Evolutionary conservation across 2,113 vertebrate genomes (phyloP), one percentile per base, ranked within the genome.

Genomic region (Xenus cinereus): DNA sequence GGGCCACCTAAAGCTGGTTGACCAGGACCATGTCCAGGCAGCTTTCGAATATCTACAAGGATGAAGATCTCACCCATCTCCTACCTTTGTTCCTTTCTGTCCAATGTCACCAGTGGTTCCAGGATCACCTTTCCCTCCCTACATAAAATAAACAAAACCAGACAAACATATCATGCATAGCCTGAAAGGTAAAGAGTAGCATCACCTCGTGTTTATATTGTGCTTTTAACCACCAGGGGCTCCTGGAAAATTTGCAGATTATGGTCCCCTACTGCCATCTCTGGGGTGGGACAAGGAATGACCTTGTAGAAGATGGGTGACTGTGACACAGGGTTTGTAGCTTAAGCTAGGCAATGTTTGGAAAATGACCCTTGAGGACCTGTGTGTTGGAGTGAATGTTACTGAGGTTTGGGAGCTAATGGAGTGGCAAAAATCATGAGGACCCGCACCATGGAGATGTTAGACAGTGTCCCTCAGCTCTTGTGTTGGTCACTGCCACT

Each of bases 71-170:
- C 27, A 10, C 37, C 30, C 33, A 7, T 35, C 13, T 78, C 96
- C 75, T 91, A 99, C 99, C 98, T 99, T 99, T 45, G 98, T 95
- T 95, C 99, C 99, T 87, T 97, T 99, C 80, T 97, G 96, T 9
- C 99, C 99, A 1, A 66, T 72, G 60, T 98, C 97, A 75, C 99
- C 99, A 11, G 92, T 18, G 80, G 95, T 90, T 10, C 99, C 99
- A 45, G 96, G 81, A 60, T 98, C 98, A 46, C 99, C 99, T 66
- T 95, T 94, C 53, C 86, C 98, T 37, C 99, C 99, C 99, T 99
- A 32, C 6, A 18, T 14, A 39, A 41, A 79, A 81, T n/a, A n/a
- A n/a, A n/a, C n/a, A n/a, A 88, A 56, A 24, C 48, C 3, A 37
- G n/a, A 45, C 14, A 87, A 76, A 71, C 4, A 17, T 21, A 35